These are phyloP conservation scores for Pontoporia blainvillei DNA, from an alignment of 2,113 vertebrate genomes.

Conservation along the genomic window DNA sequence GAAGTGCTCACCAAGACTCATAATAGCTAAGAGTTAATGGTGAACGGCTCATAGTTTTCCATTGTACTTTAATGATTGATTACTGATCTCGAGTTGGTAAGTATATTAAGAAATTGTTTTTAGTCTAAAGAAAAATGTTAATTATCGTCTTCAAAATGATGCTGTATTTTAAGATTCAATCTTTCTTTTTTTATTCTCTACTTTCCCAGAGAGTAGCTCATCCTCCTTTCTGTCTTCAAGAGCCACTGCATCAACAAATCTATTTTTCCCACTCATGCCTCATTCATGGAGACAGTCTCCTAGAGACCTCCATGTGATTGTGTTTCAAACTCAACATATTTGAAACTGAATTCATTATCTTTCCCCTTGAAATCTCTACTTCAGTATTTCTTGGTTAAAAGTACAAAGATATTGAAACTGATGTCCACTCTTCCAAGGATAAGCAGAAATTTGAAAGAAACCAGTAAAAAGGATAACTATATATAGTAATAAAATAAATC, in stretches of 20 bases:
- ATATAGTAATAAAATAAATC: neutral
- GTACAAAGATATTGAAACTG: neutral
- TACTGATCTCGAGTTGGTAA: neutral
- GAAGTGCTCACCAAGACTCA: neutral
- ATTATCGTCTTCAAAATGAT: neutral
- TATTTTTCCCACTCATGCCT: neutral
- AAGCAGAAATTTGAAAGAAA: slow-evolving; percentile 7
- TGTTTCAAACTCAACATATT: neutral
- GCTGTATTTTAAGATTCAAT: neutral
- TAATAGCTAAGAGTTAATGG: neutral
- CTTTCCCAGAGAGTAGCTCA: neutral
- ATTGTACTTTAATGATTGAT: neutral
- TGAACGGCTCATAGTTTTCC: neutral
- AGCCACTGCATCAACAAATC: neutral
- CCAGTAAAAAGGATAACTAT: neutral
- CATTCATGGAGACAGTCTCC: neutral
- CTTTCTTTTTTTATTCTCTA: neutral
- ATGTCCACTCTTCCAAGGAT: neutral
- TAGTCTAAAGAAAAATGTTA: neutral
- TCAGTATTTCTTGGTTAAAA: neutral
- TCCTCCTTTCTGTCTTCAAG: neutral
- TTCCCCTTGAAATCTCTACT: neutral
- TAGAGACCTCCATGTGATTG: neutral
- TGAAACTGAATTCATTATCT: neutral
- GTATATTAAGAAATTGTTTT: neutral